Conservation (phyloP, 1,140 invertebrate genomes). For the Drosophila sturtevanti region DNA sequence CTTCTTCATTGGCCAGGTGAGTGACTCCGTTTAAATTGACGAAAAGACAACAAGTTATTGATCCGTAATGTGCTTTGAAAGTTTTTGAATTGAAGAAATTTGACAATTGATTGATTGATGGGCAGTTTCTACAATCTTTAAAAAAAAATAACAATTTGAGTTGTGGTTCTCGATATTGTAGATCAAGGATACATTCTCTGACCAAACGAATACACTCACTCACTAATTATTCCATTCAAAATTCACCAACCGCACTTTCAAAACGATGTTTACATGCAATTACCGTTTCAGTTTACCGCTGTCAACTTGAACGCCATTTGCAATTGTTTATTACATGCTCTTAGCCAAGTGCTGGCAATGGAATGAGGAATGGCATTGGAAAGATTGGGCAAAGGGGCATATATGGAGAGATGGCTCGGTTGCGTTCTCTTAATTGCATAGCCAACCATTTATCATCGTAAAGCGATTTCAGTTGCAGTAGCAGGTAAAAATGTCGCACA, state of each 20-base stretch:
- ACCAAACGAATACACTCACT: constrained; percentile 31
- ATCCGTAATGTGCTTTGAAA: constrained; percentile 3
- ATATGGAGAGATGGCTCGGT: constrained; percentile 9
- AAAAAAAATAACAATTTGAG: not conserved
- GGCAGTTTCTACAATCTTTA: constrained; percentile 4
- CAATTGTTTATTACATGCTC: constrained; percentile 68
- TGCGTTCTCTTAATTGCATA: constrained; percentile 69
- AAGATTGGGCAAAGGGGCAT: not conserved
- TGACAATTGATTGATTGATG: constrained; percentile 54
- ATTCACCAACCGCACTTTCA: constrained; percentile 3
- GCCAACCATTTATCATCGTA: constrained; percentile 70
- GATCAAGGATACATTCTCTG: not conserved
- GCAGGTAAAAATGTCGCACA: constrained; percentile 34
- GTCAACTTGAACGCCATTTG: constrained; percentile 66
- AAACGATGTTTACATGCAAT: constrained; percentile 76
- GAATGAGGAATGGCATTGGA: not conserved
- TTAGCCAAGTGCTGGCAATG: not conserved
- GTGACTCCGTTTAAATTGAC: not conserved
- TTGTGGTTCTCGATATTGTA: not conserved
- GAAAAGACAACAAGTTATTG: not conserved
- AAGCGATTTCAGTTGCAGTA: constrained; percentile 42
- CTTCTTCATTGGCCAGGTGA: not conserved
- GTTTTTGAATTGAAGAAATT: constrained; percentile 34
- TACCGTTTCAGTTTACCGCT: constrained; percentile 71
- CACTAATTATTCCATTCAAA: constrained; percentile 10